phyloP scores from a whole-genome alignment of 2,113 vertebrate species.

The Sceloporus undulatus region DNA sequence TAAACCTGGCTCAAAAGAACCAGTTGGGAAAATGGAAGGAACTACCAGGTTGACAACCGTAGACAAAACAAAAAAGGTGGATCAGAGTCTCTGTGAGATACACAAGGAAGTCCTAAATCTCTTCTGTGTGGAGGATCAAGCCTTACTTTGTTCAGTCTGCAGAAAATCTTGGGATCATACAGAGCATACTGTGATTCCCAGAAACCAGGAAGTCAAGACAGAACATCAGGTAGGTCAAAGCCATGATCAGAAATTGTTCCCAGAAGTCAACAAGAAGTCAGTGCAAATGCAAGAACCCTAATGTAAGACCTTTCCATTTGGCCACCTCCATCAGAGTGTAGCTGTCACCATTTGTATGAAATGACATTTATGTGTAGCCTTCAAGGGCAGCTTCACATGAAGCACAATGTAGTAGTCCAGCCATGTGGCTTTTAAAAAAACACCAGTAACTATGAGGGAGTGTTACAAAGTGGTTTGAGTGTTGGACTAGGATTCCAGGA shows the following conservation, averaged over 20 bases:
- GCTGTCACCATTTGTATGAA: neutral
- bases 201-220: neutral
- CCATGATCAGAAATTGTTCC: no score
- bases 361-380: neutral
- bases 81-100: neutral
- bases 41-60: neutral
- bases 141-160: neutral
- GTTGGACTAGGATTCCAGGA: no score
- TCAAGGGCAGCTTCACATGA: neutral
- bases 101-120: conserved; percentile 4
- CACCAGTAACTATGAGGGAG: no score
- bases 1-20: neutral
- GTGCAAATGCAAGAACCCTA: neutral
- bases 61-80: neutral
- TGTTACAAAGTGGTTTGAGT: no score
- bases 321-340: neutral
- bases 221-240: neutral
- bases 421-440: neutral
- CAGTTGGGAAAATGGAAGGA: neutral
- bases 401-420: neutral
- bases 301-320: neutral
- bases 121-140: conserved; percentile 22
- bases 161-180: neutral
- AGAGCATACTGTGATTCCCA: neutral
- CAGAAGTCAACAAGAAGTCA: neutral